Percentiles rank a stretch among this genome's conserved stretches.
Conservation (phyloP, 2,888 invertebrate genomes). For the Leptodirus hochenwartii region DNA sequence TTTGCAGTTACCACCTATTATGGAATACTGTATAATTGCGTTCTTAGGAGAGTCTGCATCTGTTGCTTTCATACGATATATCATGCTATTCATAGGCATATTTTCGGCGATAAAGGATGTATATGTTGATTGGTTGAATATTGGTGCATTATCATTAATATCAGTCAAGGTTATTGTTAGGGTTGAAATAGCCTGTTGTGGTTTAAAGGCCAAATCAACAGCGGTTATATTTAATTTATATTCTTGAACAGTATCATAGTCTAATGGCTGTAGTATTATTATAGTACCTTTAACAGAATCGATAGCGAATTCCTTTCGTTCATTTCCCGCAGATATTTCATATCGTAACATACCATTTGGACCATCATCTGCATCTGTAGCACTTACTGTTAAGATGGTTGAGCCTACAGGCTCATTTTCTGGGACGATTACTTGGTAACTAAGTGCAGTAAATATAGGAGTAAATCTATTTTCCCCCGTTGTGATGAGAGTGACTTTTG, state of each 20-base stretch:
- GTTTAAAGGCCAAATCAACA: conserved; percentile 66
- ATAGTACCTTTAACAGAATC: conserved; percentile 62
- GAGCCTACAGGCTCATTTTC: conserved; percentile 81
- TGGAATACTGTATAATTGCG: conserved; percentile 66
- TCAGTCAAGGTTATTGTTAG: conserved; percentile 77
- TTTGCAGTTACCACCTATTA: conserved; percentile 56
- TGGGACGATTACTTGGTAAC: conserved; percentile 78
- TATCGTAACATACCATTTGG: conserved; percentile 82
- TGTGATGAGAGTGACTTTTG: conserved; percentile 52
- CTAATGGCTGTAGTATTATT: conserved; percentile 59
- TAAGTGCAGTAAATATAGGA: conserved; percentile 67
- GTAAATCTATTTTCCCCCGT: conserved; percentile 68
- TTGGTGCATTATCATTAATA: conserved; percentile 84
- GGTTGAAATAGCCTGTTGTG: conserved; percentile 57
- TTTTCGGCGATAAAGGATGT: conserved; percentile 72
- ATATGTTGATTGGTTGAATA: conserved; percentile 60
- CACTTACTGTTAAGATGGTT: conserved; percentile 66
- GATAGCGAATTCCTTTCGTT: conserved; percentile 61
- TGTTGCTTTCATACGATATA: conserved; percentile 55
- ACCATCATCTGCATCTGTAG: conserved; percentile 70
- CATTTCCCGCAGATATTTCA: conserved; percentile 67
- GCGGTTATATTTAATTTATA: conserved; percentile 79
- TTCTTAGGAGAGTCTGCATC: conserved; percentile 82
- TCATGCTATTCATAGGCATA: conserved; percentile 51
- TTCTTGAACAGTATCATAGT: conserved; percentile 72